Base-by-base conservation (phyloP, 2,797 vertebrate species). In the Manis crassicaudata region DNA sequence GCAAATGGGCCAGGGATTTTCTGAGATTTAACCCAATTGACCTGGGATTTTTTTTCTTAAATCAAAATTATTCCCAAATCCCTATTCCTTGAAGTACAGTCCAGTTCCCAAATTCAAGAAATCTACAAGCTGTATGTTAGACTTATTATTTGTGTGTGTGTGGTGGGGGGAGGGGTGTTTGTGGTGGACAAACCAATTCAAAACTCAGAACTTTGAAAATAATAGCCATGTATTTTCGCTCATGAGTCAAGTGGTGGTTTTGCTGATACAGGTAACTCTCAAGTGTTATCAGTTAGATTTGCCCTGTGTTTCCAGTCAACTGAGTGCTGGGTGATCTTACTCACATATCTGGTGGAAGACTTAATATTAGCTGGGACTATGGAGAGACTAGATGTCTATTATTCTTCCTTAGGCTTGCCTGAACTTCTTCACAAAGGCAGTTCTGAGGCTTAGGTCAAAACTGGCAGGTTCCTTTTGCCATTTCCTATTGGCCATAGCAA, bases 311-410 rank as follows among this genome's bases (percentile, higher is more conserved):
- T 40, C 23, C 17, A 65, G 46, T 5, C 67, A 29, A 6, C 6
- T 8, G 37, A 80, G 46, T 6, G 35, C 17, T 37, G 4, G 16
- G 6, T 27, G n/a, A 27, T 52, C 29, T 56, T 3, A 1, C 5
- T 50, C 16, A 4, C 25, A 25, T n/a, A 6, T 58, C 5, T 73
- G 27, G 17, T 62, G n/a, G 32, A 12, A 52, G 75, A 7, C 4
- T 8, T 20, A 6, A 1, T 12, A 5, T 75, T 18, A 46, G 4
- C 29, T 77, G 9, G 25, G 23, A 37, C 5, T 23, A 32, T n/a
- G 9, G 12, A 17, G 21, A 23, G 18, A 62, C 27, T 16, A 3
- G 1, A 0, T 68, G 46, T 50, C 54, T 12, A 3, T 35, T 14
- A 70, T 63, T 91, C 8, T 23, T 35, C 5, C 60, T 4, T 56